These are phyloP conservation scores for Mungos mungo DNA, from an alignment of 2,113 vertebrate genomes.

Conservation along the genomic window DNA sequence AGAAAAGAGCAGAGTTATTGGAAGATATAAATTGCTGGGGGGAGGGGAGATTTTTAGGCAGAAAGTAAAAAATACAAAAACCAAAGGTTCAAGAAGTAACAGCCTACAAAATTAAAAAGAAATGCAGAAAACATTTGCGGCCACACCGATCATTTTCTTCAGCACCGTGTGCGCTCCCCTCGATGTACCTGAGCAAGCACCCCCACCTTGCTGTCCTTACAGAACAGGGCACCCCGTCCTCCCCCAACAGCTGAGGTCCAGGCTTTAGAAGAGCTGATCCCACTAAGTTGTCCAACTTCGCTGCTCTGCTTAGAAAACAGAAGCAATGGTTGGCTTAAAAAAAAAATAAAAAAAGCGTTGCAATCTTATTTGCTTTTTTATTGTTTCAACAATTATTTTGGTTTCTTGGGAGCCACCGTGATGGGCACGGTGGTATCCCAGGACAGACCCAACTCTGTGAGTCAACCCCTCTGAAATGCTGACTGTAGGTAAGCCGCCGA, in stretches of 20 bases:
- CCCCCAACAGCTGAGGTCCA: neutral
- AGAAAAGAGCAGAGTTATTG: neutral
- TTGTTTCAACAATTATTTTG: neutral
- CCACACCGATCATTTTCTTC: neutral
- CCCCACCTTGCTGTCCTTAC: too few relatives aligned
- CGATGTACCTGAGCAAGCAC: neutral
- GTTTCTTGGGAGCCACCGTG: neutral
- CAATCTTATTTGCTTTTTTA: neutral
- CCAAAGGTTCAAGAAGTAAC: neutral
- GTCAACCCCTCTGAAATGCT: neutral
- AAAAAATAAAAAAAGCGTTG: neutral
- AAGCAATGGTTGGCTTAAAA: neutral
- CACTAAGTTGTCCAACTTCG: neutral
- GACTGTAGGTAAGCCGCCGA: neutral
- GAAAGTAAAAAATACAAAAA: neutral
- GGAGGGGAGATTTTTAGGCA: fast-evolving
- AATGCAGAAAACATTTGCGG: neutral
- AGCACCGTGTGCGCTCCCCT: neutral
- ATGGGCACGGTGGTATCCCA: neutral
- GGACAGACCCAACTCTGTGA: neutral
- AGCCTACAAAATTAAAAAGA: neutral
- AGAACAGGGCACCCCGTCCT: too few relatives aligned
- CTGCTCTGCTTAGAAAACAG: neutral
- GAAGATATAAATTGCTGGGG: neutral
- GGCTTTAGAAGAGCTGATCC: neutral